Conservation (phyloP, 2,113 vertebrate genomes). For the Hystrix cristata region DNA sequence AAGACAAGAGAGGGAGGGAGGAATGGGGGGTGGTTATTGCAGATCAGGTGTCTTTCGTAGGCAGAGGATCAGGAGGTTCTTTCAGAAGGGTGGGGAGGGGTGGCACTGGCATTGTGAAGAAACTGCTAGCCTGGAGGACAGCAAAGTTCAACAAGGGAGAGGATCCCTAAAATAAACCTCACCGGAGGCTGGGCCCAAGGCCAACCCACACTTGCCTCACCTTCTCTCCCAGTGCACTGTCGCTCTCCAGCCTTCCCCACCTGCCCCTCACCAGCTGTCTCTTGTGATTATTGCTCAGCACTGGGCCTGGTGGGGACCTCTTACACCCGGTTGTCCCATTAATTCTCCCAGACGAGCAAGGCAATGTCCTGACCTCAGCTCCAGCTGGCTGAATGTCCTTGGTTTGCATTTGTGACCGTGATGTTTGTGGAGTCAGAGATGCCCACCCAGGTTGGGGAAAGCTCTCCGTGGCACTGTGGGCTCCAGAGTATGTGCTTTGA, state of each 20-base stretch:
- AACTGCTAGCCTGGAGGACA: background rate
- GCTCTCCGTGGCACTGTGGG: no score
- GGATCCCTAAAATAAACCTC: background rate
- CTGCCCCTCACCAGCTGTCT: background rate
- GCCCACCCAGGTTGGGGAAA: accelerated
- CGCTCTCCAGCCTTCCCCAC: no score
- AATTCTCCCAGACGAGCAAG: background rate
- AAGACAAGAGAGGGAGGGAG: background rate
- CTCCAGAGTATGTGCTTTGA: background rate
- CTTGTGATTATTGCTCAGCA: background rate
- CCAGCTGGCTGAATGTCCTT: background rate
- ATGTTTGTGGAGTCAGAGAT: background rate
- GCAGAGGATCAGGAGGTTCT: background rate
- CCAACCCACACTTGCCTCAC: background rate
- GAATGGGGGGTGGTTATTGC: background rate
- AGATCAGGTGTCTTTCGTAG: background rate
- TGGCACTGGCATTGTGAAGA: background rate
- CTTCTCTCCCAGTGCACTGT: background rate
- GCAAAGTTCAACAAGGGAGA: background rate
- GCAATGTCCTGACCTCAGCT: background rate
- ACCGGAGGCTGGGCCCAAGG: no score
- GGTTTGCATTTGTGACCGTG: background rate
- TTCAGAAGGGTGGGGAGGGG: background rate
- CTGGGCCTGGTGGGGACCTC: background rate
- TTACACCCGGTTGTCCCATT: background rate